A percentile compares a stretch with the other conserved stretches of the same genome.
These are phyloP conservation scores for Andrena fulva DNA, from an alignment of 2,888 invertebrate species.

Conservation along the genomic window DNA sequence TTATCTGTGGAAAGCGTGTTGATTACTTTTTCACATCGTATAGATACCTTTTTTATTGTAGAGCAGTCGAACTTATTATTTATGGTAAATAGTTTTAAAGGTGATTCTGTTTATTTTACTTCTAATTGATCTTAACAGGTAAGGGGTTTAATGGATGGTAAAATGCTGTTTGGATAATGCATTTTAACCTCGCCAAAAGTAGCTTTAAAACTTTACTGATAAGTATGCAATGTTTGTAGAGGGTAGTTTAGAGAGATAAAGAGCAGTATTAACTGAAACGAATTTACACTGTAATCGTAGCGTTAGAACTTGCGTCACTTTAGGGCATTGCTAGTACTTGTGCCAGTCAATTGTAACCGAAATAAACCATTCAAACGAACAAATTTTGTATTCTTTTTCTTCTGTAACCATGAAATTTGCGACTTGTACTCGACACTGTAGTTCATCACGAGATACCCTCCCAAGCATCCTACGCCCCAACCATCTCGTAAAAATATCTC, in stretches of 20 bases:
- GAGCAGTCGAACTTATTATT: neutral
- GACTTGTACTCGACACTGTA: neutral
- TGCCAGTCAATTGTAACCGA: slow-evolving; percentile 72
- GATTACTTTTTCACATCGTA: neutral
- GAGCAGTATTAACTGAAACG: slow-evolving; percentile 39
- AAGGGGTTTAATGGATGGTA: neutral
- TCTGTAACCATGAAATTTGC: neutral
- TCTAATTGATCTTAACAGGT: neutral
- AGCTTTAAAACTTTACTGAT: slow-evolving; percentile 34
- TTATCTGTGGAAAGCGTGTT: neutral
- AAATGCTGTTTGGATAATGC: neutral
- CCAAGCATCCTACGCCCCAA: slow-evolving; percentile 1
- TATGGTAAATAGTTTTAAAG: neutral
- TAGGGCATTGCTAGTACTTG: slow-evolving; percentile 72
- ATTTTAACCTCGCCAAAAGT: slow-evolving; percentile 39
- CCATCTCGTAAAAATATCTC: neutral
- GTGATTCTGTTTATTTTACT: slow-evolving; percentile 4
- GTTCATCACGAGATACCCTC: neutral
- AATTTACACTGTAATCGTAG: slow-evolving; percentile 16
- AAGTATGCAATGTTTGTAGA: slow-evolving; percentile 7
- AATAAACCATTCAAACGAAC: slow-evolving; percentile 74
- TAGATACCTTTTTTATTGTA: neutral
- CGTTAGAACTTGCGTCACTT: slow-evolving; percentile 39
- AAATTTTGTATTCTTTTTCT: slow-evolving; percentile 42
- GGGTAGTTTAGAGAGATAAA: neutral